These are phyloP conservation scores for Sarcophaga variegata DNA, from an alignment of 2,888 invertebrate genomes.

Conservation along the genomic window DNA sequence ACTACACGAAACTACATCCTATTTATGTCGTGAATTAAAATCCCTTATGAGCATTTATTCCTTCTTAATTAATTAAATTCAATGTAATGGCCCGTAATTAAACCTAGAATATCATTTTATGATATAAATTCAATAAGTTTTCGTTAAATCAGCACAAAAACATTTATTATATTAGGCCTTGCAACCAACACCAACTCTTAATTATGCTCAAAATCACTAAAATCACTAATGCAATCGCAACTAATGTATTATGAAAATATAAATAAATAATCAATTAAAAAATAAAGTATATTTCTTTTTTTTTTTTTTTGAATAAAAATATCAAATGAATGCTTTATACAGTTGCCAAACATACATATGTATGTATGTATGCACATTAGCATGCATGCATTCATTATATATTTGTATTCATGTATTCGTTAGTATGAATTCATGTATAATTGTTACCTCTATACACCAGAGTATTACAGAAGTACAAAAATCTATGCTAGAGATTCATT, in stretches of 20 bases:
- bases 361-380: neutral
- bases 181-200: slow-evolving; percentile 20
- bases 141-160: slow-evolving; percentile 10
- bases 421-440: no score
- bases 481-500: neutral
- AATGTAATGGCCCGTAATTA: neutral
- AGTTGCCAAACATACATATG: slow-evolving; percentile 4
- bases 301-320: neutral
- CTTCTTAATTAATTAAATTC: no score
- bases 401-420: no score
- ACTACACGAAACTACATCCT: no score
- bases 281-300: neutral
- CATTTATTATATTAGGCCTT: neutral
- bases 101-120: neutral
- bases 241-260: slow-evolving; percentile 55
- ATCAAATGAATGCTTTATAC: slow-evolving; percentile 3
- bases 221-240: slow-evolving; percentile 52
- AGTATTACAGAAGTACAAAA: neutral
- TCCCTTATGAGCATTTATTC: no score
- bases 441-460: neutral
- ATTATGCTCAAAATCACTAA: slow-evolving; percentile 51
- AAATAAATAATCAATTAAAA: slow-evolving; percentile 40
- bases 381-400: neutral
- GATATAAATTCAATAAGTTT: slow-evolving; percentile 27
- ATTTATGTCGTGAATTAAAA: no score